phyloP scores from a whole-genome alignment of 2,797 vertebrate genomes.

The Podarcis siculus region DNA sequence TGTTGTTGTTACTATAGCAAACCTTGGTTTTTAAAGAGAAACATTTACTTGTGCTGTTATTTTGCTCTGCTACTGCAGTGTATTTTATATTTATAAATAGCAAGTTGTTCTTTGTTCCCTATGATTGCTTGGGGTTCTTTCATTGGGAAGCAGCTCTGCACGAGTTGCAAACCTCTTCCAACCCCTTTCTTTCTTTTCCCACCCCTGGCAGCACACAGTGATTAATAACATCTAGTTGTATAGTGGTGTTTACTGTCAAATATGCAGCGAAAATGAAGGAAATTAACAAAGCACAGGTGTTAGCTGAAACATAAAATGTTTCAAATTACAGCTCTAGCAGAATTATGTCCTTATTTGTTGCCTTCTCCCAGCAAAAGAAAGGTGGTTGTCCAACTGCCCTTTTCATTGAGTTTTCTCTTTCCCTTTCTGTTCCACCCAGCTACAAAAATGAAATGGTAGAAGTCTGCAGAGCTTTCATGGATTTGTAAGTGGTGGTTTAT shows the following conservation, averaged over 20 bases:
- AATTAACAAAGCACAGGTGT: constrained; percentile 26
- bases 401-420: constrained; percentile 31
- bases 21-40: constrained; percentile 14
- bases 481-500: background rate
- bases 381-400: constrained; percentile 20
- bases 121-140: background rate
- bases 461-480: background rate
- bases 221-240: constrained; percentile 1
- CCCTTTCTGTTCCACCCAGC: background rate
- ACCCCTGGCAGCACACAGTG: background rate
- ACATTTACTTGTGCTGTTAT: background rate
- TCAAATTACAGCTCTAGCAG: constrained; percentile 38
- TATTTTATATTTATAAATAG: constrained; percentile 9
- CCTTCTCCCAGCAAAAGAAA: constrained; percentile 36
- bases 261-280: constrained; percentile 17
- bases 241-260: constrained; percentile 9
- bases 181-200: background rate
- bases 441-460: constrained; percentile 27
- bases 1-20: background rate
- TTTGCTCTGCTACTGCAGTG: constrained; percentile 6
- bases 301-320: constrained; percentile 30
- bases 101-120: background rate
- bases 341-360: constrained; percentile 42
- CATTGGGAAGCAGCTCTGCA: background rate
- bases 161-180: background rate